Base-by-base conservation (phyloP, 2,113 vertebrate species). In the Petroica traversi region DNA sequence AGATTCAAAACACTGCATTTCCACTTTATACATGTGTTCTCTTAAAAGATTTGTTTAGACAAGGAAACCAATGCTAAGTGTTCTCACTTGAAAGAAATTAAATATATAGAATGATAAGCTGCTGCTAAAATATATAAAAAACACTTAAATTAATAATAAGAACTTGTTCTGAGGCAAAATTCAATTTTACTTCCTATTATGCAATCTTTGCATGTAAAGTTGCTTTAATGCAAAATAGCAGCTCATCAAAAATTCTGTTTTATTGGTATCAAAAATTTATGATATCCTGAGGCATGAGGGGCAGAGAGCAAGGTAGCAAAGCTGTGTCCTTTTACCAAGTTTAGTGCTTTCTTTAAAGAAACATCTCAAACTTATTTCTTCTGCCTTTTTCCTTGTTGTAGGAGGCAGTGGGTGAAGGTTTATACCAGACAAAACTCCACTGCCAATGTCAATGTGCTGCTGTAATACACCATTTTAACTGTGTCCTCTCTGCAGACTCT, bases 61-160 rank as follows among this genome's bases (percentile, higher is more conserved):
- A 94, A 94, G 96, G 96, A 97, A 95, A 96, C 93, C 93, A 79
- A 93, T 94, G 95, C 96, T 97, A 93, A 97, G 91, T 94, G 93
- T 95, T 95, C 92, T 97, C 94, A 91, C 96, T 97, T 92, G 95
- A 96, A 98, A 97, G 95, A 97, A 98, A 97, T 98, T 95, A 98
- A 97, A 97, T 92, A 95, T 88, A 91, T 76, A 89, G 96, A 95
- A 96, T 93, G 97, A 96, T 94, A 97, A 97, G 95, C 96, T 84
- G 73, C 94, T 97, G 95, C 92, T 93, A 91, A 95, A 97, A 96
- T 81, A 83, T 95, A 97, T 95, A 95, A 95, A 97, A 98, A 89
- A 85, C 81, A 95, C 66, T 97, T 97, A 97, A 97, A 98, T 98
- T 97, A 98, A 97, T 98, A 95, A 97, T 97, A 97, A 97, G 96